Percentiles rank a stretch among this genome's conserved stretches.
phyloP scores from a whole-genome alignment of 1,140 invertebrate genomes.

The Adoxophyes honmai region DNA sequence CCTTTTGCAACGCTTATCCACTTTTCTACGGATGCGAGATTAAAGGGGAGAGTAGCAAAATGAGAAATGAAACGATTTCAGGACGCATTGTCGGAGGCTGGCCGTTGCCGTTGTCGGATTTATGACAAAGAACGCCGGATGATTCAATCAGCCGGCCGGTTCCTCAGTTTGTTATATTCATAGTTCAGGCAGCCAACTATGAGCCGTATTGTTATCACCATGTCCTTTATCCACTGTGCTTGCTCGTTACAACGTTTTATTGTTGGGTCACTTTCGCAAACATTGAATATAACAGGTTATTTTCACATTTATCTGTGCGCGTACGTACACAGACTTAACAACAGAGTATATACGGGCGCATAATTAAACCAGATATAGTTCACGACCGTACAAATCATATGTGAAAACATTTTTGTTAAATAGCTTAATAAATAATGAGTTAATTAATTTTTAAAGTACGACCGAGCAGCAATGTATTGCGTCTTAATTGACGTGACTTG shows the following conservation, averaged over 20 bases:
- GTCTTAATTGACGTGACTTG: no score
- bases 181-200: slow-evolving; percentile 54
- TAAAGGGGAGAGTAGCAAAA: slow-evolving; percentile 76
- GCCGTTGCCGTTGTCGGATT: slow-evolving; percentile 73
- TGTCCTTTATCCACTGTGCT: slow-evolving; percentile 39
- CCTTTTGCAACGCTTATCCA: slow-evolving; percentile 73
- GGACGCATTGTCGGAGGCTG: slow-evolving; percentile 70
- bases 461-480: no score
- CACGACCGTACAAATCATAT: no score
- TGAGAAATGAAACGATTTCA: slow-evolving; percentile 77
- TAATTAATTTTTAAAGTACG: no score
- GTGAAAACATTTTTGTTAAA: no score
- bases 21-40: slow-evolving; percentile 76
- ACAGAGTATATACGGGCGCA: no score
- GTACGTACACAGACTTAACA: no score
- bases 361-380: no score
- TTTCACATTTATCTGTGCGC: background rate
- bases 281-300: background rate
- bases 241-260: background rate
- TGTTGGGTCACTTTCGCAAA: background rate
- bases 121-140: slow-evolving; percentile 76
- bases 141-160: slow-evolving; percentile 69
- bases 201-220: slow-evolving; percentile 59
- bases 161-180: slow-evolving; percentile 75
- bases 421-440: no score